phyloP scores from a whole-genome alignment of 2,113 vertebrate species.

The Calidris pygmaea region DNA sequence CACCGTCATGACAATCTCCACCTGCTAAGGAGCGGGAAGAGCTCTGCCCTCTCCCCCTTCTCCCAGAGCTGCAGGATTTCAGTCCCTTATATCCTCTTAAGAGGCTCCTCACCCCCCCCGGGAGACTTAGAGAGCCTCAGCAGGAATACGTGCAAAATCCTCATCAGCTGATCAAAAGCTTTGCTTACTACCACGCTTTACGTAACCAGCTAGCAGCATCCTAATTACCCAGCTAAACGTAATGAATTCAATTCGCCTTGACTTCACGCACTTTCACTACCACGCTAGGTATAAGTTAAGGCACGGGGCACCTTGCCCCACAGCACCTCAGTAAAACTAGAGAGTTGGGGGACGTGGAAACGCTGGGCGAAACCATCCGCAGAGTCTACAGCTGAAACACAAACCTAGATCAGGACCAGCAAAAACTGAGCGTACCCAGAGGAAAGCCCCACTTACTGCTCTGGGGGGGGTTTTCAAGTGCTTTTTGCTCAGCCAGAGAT shows the following conservation, averaged over 20 bases:
- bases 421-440: background rate
- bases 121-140: constrained; percentile 9
- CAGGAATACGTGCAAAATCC: constrained; percentile 13
- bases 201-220: background rate
- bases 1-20: background rate
- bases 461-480: background rate
- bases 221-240: constrained; percentile 23
- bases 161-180: constrained; percentile 51
- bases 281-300: background rate
- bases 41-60: background rate
- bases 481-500: constrained; percentile 3
- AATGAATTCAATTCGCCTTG: background rate
- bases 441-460: background rate
- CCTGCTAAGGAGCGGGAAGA: background rate
- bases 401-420: background rate
- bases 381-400: background rate
- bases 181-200: constrained; percentile 41
- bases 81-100: background rate
- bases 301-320: background rate
- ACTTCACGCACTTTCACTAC: background rate
- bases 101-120: background rate
- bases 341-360: background rate
- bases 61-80: background rate
- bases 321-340: background rate
- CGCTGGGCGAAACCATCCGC: background rate